Evolutionary conservation across 2,113 vertebrate species (phyloP).

Genomic region (Hippolais icterina): DNA sequence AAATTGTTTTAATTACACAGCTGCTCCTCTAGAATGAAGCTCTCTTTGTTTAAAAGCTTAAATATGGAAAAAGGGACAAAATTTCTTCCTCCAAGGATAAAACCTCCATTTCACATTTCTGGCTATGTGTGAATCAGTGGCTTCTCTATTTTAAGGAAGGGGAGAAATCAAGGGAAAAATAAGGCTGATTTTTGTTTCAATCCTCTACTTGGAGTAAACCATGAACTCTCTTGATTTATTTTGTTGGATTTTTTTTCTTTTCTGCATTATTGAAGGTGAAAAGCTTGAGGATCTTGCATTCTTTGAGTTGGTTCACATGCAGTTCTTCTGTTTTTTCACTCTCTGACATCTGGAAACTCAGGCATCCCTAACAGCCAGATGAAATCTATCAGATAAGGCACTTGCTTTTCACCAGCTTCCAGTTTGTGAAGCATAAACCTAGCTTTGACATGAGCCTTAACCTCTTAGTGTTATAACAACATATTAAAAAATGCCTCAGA

Average conservation of each 20-base stretch:
- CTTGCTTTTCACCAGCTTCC: neutral
- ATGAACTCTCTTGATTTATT: neutral
- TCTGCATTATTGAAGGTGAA: neutral
- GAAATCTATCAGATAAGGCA: neutral
- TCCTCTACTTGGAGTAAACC: neutral
- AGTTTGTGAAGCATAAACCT: neutral
- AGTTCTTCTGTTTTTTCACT: neutral
- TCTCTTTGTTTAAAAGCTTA: conserved; percentile 31
- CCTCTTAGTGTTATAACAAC: neutral
- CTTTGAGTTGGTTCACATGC: neutral
- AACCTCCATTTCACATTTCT: neutral
- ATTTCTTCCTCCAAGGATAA: conserved; percentile 14
- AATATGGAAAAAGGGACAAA: neutral
- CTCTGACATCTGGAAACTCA: neutral
- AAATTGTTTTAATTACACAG: conserved; percentile 49
- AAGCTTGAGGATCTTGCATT: neutral
- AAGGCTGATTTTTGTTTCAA: neutral
- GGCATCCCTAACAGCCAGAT: neutral
- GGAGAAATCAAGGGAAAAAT: neutral
- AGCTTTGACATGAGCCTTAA: neutral
- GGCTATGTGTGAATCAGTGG: neutral
- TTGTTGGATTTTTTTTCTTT: neutral
- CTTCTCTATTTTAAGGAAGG: neutral
- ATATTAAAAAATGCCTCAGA: neutral
- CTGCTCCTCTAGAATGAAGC: conserved; percentile 2